Evolutionary conservation across 2,113 vertebrate species (phyloP), one percentile per base, ranked within the genome.

Genomic region (Rhinopomastus cyanomelas): DNA sequence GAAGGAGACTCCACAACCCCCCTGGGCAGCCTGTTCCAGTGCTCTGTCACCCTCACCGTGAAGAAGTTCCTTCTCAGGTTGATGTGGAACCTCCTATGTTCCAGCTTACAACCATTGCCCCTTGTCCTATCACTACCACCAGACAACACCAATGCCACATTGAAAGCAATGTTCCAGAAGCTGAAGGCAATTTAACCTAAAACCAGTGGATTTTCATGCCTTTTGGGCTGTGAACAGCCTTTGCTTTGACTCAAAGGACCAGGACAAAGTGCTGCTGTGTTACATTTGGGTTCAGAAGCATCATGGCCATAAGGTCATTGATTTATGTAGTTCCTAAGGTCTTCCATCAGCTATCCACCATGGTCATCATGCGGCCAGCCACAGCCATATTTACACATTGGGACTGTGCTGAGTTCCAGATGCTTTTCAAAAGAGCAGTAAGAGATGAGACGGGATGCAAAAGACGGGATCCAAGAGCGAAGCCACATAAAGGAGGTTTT

Each of bases 71-170:
- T n/a, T n/a, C n/a, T n/a, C n/a, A n/a, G n/a, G n/a, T n/a, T n/a
- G n/a, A n/a, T n/a, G n/a, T n/a, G n/a, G n/a, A n/a, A n/a, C n/a
- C n/a, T n/a, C n/a, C n/a, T n/a, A n/a, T n/a, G n/a, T n/a, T n/a
- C n/a, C n/a, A n/a, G n/a, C n/a, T n/a, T n/a, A n/a, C n/a, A n/a
- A n/a, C n/a, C n/a, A n/a, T n/a, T n/a, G n/a, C n/a, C n/a, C n/a
- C n/a, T n/a, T n/a, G n/a, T n/a, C n/a, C n/a, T n/a, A n/a, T 48
- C 60, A 42, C 4, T 22, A 48, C 44, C 29, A 8, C 19, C 4
- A 16, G 42, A 25, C 14, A 15, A 23, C 46, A 57, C 12, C 1
- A 1, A 16, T 8, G 20, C 30, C 6, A 32, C 1, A 0, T 22
- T 22, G 46, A 62, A 34, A 0, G 2, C 2, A 11, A 37, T 16